These are phyloP conservation scores for Limenitis camilla DNA, from an alignment of 2,888 invertebrate species.

Conservation along the genomic window DNA sequence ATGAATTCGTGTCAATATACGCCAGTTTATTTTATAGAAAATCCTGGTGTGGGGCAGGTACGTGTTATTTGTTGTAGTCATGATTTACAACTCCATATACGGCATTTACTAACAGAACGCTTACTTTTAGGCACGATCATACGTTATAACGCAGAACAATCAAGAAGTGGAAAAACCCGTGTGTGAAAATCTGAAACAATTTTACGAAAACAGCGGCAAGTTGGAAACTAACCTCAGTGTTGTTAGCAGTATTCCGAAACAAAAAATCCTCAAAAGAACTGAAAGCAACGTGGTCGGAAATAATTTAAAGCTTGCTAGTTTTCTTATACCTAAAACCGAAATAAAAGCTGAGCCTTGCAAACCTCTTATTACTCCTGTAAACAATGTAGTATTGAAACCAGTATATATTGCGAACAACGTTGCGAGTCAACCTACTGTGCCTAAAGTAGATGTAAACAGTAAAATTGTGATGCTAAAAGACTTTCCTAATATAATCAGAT, in stretches of 20 bases:
- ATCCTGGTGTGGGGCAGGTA: conserved; percentile 61
- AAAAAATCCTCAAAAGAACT: conserved; percentile 45
- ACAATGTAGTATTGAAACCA: conserved; percentile 42
- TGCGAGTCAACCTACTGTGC: conserved; percentile 24
- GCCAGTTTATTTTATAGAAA: conserved; percentile 62
- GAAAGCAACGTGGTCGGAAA: conserved; percentile 47
- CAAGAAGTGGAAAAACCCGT: conserved; percentile 45
- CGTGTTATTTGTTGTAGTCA: conserved; percentile 26
- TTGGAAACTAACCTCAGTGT: conserved; percentile 49
- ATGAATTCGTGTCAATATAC: conserved; percentile 64
- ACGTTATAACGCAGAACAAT: conserved; percentile 44
- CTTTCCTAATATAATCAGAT: conserved; percentile 36
- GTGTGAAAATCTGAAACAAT: conserved; percentile 63
- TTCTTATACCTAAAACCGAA: conserved; percentile 54
- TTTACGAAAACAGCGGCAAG: conserved; percentile 68
- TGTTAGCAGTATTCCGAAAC: conserved; percentile 36
- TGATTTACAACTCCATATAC: conserved; percentile 14
- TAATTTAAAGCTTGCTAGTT: conserved; percentile 60
- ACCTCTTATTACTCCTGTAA: conserved; percentile 27
- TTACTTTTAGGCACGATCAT: conserved; percentile 53
- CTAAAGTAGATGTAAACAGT: conserved; percentile 54
- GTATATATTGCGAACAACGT: conserved; percentile 32
- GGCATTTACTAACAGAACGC: conserved; percentile 14
- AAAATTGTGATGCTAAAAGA: conserved; percentile 59
- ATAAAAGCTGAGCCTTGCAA: conserved; percentile 28